phyloP scores from a whole-genome alignment of 2,888 invertebrate species.

The Tribolium freemani region DNA sequence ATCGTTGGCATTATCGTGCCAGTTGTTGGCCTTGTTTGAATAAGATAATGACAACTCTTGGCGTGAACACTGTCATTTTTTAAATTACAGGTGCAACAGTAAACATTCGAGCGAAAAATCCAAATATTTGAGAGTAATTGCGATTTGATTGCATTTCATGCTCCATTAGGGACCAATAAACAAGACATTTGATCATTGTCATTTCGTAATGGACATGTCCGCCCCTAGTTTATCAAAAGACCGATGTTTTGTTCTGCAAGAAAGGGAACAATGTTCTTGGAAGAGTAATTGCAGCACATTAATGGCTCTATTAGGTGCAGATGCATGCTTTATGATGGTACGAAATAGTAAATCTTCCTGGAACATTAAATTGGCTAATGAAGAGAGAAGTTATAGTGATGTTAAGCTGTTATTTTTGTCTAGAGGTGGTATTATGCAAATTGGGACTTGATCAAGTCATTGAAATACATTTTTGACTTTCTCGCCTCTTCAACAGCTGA shows the following conservation, averaged over 20 bases:
- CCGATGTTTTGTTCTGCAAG: slow-evolving; percentile 7
- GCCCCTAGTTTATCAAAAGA: slow-evolving; percentile 33
- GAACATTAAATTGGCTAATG: background rate
- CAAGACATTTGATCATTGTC: slow-evolving; percentile 23
- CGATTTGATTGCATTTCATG: slow-evolving; percentile 19
- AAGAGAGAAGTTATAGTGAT: background rate
- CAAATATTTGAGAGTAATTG: slow-evolving; percentile 19
- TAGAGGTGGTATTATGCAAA: no score
- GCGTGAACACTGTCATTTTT: no score
- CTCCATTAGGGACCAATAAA: slow-evolving; percentile 30
- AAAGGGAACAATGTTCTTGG: slow-evolving; percentile 23
- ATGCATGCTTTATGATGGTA: background rate
- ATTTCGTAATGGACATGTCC: slow-evolving; percentile 25
- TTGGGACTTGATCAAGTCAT: no score
- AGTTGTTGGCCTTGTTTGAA: no score
- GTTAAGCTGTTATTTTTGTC: background rate
- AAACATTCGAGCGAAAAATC: no score
- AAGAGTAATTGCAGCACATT: slow-evolving; percentile 23
- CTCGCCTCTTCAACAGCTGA: no score
- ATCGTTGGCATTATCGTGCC: background rate
- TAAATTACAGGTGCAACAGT: no score
- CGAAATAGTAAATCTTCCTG: background rate
- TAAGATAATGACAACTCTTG: no score
- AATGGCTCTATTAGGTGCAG: slow-evolving; percentile 1
- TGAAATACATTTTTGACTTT: no score